phyloP scores from a whole-genome alignment of 1,140 invertebrate species.

The Mercenaria mercenaria region DNA sequence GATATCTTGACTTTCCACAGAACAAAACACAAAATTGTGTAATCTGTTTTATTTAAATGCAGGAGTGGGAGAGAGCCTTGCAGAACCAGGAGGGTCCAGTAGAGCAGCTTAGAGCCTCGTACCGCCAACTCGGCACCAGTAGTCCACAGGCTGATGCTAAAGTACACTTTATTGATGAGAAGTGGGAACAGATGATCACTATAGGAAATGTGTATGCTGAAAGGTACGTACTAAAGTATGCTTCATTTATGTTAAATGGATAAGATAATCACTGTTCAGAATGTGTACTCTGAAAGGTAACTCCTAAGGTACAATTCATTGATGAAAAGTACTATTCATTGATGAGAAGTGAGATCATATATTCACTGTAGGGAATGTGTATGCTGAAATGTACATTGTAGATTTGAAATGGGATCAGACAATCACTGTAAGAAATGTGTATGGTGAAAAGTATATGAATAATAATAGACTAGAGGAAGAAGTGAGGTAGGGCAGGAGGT shows the following conservation, averaged over 20 bases:
- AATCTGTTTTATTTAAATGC: slow-evolving; percentile 20
- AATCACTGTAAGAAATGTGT: too few relatives aligned
- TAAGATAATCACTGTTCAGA: too few relatives aligned
- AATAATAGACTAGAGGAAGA: too few relatives aligned
- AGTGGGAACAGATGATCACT: slow-evolving; percentile 96
- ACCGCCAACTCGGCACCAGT: slow-evolving; percentile 91
- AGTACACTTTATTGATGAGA: slow-evolving; percentile 94
- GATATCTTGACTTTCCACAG: too few relatives aligned
- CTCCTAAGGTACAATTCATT: too few relatives aligned
- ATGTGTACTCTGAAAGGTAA: too few relatives aligned
- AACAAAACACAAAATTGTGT: too few relatives aligned
- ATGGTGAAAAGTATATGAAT: too few relatives aligned
- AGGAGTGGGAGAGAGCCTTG: slow-evolving; percentile 87
- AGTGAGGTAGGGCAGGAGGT: too few relatives aligned
- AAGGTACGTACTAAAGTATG: slow-evolving; percentile 86
- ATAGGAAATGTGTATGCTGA: slow-evolving; percentile 95
- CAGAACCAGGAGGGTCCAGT: slow-evolving; percentile 91
- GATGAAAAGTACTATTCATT: slow-evolving; percentile 94
- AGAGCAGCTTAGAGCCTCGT: slow-evolving; percentile 93
- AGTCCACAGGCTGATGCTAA: slow-evolving; percentile 95
- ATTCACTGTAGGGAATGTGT: slow-evolving; percentile 94
- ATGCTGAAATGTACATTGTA: slow-evolving; percentile 93
- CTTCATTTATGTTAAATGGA: too few relatives aligned
- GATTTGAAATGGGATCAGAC: too few relatives aligned
- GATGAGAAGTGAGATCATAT: slow-evolving; percentile 96